phyloP scores from a whole-genome alignment of 2,113 vertebrate genomes.

The Galbula dea region DNA sequence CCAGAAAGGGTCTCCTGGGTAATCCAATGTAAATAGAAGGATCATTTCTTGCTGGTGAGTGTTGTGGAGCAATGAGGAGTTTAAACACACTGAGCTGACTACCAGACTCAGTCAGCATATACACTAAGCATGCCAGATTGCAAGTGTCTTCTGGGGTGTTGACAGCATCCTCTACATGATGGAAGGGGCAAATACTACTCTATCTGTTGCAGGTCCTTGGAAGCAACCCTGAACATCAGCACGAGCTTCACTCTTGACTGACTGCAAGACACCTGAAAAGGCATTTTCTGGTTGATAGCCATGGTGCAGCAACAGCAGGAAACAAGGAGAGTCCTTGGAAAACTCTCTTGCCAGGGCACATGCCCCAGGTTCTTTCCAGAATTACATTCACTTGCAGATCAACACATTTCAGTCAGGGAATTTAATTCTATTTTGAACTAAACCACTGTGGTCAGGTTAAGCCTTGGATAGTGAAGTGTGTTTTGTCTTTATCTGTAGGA shows the following conservation, averaged over 20 bases:
- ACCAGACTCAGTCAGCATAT: background rate
- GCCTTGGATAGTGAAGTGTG: background rate
- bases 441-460: background rate
- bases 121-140: background rate
- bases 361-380: background rate
- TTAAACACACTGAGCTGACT: background rate
- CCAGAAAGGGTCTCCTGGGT: background rate
- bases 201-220: background rate
- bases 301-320: background rate
- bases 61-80: background rate
- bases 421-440: background rate
- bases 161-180: background rate
- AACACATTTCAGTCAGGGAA: background rate
- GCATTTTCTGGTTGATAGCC: background rate
- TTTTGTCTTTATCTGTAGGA: background rate
- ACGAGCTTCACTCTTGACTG: background rate
- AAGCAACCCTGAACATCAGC: background rate
- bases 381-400: background rate
- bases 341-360: rapidly evolving
- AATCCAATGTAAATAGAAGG: background rate
- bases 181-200: background rate
- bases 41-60: background rate
- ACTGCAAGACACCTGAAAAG: background rate
- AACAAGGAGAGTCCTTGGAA: background rate
- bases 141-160: background rate